Evolutionary conservation across 2,888 invertebrate species (phyloP).

Genomic region (Aphidius colemani): DNA sequence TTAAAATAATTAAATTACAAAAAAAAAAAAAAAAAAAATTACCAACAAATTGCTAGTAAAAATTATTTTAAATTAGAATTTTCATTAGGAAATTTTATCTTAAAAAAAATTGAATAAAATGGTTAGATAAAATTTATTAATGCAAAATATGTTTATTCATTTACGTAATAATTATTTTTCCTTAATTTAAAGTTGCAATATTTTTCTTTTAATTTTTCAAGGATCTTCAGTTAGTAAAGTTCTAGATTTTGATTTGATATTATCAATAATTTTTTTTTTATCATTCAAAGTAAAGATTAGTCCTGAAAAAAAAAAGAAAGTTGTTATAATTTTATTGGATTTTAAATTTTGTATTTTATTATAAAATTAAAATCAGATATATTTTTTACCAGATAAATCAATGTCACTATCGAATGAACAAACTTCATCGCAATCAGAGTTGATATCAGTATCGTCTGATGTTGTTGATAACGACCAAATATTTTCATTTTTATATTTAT

Average conservation of each 20-base stretch:
- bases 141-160: not conserved
- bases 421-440: conserved; percentile 36
- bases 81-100: no score
- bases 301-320: conserved; percentile 30
- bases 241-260: conserved; percentile 19
- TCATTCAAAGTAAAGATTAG: conserved; percentile 39
- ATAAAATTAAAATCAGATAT: not conserved
- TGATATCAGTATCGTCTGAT: conserved; percentile 7
- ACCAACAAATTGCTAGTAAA: no score
- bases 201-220: not conserved
- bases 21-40: no score
- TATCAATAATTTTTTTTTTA: conserved; percentile 35
- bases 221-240: not conserved
- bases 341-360: not conserved
- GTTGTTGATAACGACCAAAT: not conserved
- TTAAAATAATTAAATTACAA: no score
- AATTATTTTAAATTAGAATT: no score
- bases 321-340: not conserved
- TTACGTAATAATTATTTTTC: not conserved
- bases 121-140: not conserved
- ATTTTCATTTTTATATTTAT: no score
- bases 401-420: conserved; percentile 46
- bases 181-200: not conserved
- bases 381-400: conserved; percentile 39
- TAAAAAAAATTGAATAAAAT: no score